Conservation (phyloP, 1,140 invertebrate genomes). For the Achatina immaculata region DNA sequence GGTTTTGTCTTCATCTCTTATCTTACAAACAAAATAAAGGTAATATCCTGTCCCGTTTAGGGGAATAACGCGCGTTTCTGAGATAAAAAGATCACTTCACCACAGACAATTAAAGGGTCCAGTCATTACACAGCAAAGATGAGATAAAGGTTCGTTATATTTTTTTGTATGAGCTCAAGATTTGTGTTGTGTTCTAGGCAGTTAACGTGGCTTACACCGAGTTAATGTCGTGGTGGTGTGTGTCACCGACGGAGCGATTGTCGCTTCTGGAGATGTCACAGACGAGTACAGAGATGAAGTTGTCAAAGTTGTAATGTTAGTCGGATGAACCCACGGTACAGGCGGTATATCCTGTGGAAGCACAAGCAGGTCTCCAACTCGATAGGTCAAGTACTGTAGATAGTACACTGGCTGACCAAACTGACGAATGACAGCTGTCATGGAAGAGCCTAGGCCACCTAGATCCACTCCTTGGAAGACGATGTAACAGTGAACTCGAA, state of each 20-base stretch:
- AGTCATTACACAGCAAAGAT: no score
- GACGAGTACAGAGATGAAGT: neutral
- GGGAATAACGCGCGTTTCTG: no score
- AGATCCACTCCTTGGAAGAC: conserved; percentile 13
- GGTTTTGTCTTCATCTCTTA: no score
- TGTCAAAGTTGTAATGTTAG: conserved; percentile 19
- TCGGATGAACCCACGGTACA: neutral
- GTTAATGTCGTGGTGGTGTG: neutral
- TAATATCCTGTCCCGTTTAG: no score
- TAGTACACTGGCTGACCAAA: conserved; percentile 5
- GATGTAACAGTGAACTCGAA: conserved; percentile 25
- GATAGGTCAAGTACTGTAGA: conserved; percentile 2
- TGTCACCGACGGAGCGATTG: neutral
- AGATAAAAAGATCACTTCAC: no score
- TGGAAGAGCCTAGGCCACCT: neutral
- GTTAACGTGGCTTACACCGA: conserved; percentile 9
- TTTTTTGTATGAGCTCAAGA: no score
- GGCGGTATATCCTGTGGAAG: neutral
- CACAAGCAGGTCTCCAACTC: conserved; percentile 17
- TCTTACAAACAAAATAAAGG: no score
- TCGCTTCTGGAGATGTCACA: neutral
- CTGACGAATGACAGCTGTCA: neutral
- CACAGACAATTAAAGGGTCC: no score
- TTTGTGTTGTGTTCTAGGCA: no score
- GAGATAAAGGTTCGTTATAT: no score